Base-by-base conservation (phyloP, 1,140 invertebrate species). In the Schmidtea mediterranea region DNA sequence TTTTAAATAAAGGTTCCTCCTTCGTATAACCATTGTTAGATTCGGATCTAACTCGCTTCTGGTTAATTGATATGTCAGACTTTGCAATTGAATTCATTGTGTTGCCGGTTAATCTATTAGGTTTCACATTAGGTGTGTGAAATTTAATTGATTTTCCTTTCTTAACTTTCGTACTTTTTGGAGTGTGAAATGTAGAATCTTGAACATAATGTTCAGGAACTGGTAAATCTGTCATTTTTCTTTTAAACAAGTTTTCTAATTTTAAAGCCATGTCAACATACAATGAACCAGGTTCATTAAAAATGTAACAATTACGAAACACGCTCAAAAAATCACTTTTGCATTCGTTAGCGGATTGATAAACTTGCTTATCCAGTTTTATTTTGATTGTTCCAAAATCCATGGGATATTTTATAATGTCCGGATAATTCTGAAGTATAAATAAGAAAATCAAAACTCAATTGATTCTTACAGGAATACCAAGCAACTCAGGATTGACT, bases 241-340 rank as follows among this genome's bases (percentile, higher is more conserved):
- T 5, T 22, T 23, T 13, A 24, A 24, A 18, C 6, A 48, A 18
- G 23, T 37, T 40, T 15, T 48, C 46, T 37, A 48, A 18, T 48
- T 48, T 40, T 3, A 38, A 18, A 19, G 46, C 46, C 46, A 48
- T 48, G 9, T n/a, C 32, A 36, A 48, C 46, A 48, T 22, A 15
- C 9, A 22, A 65, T 57, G 94, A 87, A 43, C 84, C 84, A 48
- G 86, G 82, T 66, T 94, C 94, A 70, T 97, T 97, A 71, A 94
- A 98, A 48, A 87, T 77, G 61, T 95, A 97, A 69, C 90, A 97
- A 65, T 98, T 97, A 52, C 79, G 82, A 62, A 98, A 97, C 82
- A 97, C 89, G 6, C 80, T 87, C 66, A 90, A 90, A 67, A 95
- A 90, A 66, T 98, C 90, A 58, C 87, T 76, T 51, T 97, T 83